phyloP scores from a whole-genome alignment of 2,888 invertebrate genomes.

The Yponomeuta malinellus region DNA sequence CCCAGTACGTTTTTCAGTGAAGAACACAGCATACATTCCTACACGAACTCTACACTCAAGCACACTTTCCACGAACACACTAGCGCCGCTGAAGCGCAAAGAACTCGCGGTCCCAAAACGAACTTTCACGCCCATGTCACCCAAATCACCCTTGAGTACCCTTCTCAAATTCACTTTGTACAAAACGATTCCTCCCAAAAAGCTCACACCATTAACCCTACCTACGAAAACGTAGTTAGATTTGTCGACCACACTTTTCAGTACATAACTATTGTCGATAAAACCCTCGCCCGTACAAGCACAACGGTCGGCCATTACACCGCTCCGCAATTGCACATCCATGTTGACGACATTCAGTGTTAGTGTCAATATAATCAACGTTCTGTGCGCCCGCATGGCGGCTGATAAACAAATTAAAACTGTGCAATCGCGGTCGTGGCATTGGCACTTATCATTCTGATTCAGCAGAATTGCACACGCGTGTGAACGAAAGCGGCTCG shows the following conservation, averaged over 20 bases:
- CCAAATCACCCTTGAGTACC: constrained; percentile 61
- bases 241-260: constrained; percentile 39
- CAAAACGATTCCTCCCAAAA: constrained; percentile 38
- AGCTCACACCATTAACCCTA: constrained; percentile 49
- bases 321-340: constrained; percentile 8
- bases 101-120: constrained; percentile 45
- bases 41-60: constrained; percentile 45
- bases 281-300: constrained; percentile 22
- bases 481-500: constrained; percentile 63
- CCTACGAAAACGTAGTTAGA: constrained; percentile 64
- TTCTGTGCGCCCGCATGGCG: constrained; percentile 36
- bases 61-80: constrained; percentile 49
- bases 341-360: constrained; percentile 30
- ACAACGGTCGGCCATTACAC: not conserved
- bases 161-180: constrained; percentile 62
- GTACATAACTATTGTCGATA: constrained; percentile 33
- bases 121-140: constrained; percentile 49
- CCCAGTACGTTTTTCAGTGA: constrained; percentile 41
- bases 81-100: constrained; percentile 52
- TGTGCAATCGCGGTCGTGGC: constrained; percentile 17
- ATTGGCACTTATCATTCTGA: constrained; percentile 23
- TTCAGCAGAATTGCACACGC: constrained; percentile 21
- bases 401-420: constrained; percentile 14
- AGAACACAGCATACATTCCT: constrained; percentile 57
- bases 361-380: constrained; percentile 39